A percentile compares a stretch with the other conserved stretches of the same genome.
phyloP scores from a whole-genome alignment of 2,797 vertebrate genomes.

The Sebastes oblongus region DNA sequence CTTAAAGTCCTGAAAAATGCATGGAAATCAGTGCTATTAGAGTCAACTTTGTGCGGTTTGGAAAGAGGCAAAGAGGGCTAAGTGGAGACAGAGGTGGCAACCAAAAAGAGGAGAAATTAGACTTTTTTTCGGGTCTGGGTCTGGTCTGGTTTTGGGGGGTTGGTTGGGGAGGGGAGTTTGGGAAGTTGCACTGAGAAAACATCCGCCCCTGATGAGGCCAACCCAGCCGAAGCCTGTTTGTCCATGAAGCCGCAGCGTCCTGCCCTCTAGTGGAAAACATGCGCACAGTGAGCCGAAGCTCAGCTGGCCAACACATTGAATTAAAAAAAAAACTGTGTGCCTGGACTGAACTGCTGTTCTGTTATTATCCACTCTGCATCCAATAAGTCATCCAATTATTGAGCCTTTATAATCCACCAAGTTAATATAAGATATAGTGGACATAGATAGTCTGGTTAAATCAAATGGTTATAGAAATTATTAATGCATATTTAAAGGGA shows the following conservation, averaged over 20 bases:
- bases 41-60: background rate
- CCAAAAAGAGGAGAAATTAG: background rate
- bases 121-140: slow-evolving; percentile 5
- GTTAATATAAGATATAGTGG: background rate
- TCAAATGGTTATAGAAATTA: no score
- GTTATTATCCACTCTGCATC: background rate
- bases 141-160: slow-evolving; percentile 12
- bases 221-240: slow-evolving; percentile 65
- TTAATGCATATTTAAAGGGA: no score
- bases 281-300: slow-evolving; percentile 20
- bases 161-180: slow-evolving; percentile 41
- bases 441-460: background rate
- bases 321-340: slow-evolving; percentile 19
- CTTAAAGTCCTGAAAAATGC: no score
- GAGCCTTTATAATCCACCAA: background rate
- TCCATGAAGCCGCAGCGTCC: slow-evolving; percentile 28
- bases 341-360: background rate
- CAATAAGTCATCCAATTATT: background rate
- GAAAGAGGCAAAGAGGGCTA: background rate
- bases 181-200: slow-evolving; percentile 75
- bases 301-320: slow-evolving; percentile 50
- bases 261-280: slow-evolving; percentile 72
- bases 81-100: background rate
- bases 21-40: background rate
- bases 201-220: slow-evolving; percentile 76